Percentiles rank a stretch among this genome's conserved stretches.
These are phyloP conservation scores for Andinoacara biseriatus DNA, from an alignment of 2,113 vertebrate species.

Conservation along the genomic window DNA sequence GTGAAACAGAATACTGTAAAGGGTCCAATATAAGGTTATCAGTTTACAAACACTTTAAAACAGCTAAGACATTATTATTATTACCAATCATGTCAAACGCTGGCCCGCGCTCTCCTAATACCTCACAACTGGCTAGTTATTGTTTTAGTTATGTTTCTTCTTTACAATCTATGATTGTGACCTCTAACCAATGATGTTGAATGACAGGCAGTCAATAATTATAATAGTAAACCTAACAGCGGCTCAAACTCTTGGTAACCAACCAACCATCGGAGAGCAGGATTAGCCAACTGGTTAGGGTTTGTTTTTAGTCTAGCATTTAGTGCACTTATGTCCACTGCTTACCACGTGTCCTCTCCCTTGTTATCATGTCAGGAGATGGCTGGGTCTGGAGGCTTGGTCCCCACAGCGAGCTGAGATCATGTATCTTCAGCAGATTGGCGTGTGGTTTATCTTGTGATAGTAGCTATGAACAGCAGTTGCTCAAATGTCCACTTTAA, in stretches of 20 bases:
- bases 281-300: neutral
- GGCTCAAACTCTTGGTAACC: neutral
- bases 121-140: neutral
- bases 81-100: neutral
- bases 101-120: neutral
- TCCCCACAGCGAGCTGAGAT: neutral
- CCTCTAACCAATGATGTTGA: neutral
- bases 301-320: neutral
- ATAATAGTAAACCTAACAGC: neutral
- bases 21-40: neutral
- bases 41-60: neutral
- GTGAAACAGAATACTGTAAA: constrained; percentile 14
- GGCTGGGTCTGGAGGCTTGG: neutral
- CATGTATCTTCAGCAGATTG: neutral
- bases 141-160: neutral
- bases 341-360: neutral
- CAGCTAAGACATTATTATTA: neutral
- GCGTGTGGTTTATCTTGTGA: neutral
- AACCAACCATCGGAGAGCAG: neutral
- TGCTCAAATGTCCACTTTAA: neutral
- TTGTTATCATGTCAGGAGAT: neutral
- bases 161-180: neutral
- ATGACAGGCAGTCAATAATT: neutral
- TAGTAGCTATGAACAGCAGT: neutral
- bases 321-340: neutral